Conservation (phyloP, 2,797 vertebrate genomes). For the Scolopax bukidnonensis region DNA sequence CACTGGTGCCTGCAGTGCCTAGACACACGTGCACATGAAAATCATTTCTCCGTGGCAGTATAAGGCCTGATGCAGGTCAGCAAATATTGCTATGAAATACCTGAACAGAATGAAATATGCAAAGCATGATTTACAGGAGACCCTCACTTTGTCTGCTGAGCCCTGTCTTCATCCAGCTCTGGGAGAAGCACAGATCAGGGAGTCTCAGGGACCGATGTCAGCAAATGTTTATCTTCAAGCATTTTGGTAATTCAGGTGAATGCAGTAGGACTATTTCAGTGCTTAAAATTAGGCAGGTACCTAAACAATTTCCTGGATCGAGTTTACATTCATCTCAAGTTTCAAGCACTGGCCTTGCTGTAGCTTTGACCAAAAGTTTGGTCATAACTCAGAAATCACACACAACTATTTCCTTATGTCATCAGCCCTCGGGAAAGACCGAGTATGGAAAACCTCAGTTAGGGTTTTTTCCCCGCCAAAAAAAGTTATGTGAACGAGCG, state of each 20-base stretch:
- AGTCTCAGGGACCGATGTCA: not conserved
- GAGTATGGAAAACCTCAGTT: not conserved
- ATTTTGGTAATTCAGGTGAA: constrained; percentile 38
- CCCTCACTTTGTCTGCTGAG: not conserved
- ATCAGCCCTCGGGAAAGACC: not conserved
- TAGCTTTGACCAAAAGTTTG: constrained; percentile 42
- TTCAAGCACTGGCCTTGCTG: constrained; percentile 23
- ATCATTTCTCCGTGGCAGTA: not conserved
- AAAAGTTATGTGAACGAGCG: not conserved
- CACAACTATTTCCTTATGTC: constrained; percentile 45
- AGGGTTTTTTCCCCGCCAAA: not conserved
- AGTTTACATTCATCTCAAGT: not conserved
- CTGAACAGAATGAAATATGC: fast-evolving
- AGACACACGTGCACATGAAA: fast-evolving
- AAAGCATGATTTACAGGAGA: not conserved
- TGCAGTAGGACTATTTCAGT: not conserved
- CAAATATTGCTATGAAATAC: not conserved
- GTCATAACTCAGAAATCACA: constrained; percentile 42
- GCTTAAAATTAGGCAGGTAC: constrained; percentile 56
- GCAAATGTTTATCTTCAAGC: constrained; percentile 29
- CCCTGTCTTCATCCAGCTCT: not conserved
- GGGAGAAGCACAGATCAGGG: not conserved
- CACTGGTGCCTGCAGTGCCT: fast-evolving
- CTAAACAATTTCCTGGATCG: constrained; percentile 38
- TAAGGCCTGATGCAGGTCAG: not conserved